These are phyloP conservation scores for Himalopsyche phryganea DNA, from an alignment of 1,140 invertebrate species.

Conservation along the genomic window DNA sequence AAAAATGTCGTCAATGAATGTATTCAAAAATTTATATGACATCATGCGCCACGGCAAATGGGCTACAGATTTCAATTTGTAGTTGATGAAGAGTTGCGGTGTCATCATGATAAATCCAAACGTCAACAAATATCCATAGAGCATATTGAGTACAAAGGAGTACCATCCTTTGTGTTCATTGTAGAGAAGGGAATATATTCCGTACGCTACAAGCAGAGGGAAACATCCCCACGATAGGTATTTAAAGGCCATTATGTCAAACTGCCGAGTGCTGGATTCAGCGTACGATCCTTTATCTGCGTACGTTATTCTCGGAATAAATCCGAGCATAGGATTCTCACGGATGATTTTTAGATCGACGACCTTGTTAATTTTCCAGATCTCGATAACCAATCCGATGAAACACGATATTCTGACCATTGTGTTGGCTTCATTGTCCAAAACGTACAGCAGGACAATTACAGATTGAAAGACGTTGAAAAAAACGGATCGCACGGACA, in stretches of 20 bases:
- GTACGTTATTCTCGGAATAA: constrained; percentile 78
- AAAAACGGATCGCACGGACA: constrained; percentile 97
- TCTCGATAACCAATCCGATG: constrained; percentile 93
- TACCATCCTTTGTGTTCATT: constrained; percentile 99
- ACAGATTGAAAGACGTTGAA: constrained; percentile 97
- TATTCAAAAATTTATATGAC: constrained; percentile 99
- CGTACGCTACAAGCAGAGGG: constrained; percentile 88
- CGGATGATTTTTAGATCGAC: constrained; percentile 79
- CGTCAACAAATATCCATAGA: constrained; percentile 96
- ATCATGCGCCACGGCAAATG: constrained; percentile 99
- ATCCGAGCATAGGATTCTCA: constrained; percentile 69
- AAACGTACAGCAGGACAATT: constrained; percentile 91
- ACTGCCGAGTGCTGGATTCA: constrained; percentile 90
- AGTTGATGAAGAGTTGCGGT: constrained; percentile 98
- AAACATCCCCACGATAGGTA: constrained; percentile 96
- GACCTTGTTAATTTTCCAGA: constrained; percentile 99
- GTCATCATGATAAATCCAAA: constrained; percentile 99
- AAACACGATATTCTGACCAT: constrained; percentile 89
- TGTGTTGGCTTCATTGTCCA: constrained; percentile 98
- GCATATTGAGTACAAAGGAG: constrained; percentile 87
- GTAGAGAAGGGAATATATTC: constrained; percentile 95
- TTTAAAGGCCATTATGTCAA: constrained; percentile 93
- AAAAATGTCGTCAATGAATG: constrained; percentile 99
- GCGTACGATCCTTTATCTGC: constrained; percentile 96
- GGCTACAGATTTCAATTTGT: constrained; percentile 97